phyloP scores from a whole-genome alignment of 2,113 vertebrate genomes.

The Ranitomeya variabilis region DNA sequence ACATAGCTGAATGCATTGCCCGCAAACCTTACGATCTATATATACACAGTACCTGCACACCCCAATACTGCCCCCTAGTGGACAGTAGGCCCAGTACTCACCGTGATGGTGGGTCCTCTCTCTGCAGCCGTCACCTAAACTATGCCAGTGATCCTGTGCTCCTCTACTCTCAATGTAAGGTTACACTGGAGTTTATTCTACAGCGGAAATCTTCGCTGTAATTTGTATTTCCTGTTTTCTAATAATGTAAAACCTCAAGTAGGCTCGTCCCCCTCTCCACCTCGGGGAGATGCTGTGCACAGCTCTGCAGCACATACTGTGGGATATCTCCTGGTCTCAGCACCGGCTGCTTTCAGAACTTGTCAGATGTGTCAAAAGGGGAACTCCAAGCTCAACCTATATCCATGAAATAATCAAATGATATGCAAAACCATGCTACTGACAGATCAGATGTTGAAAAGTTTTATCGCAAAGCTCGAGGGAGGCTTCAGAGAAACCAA shows the following conservation, averaged over 20 bases:
- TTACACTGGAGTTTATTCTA: background rate
- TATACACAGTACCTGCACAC: background rate
- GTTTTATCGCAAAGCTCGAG: too few relatives aligned
- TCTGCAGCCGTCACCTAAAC: background rate
- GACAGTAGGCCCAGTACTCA: background rate
- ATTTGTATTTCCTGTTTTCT: slow-evolving; percentile 7
- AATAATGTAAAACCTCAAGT: background rate
- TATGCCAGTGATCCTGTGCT: background rate
- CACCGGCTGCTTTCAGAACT: background rate
- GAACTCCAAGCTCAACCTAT: background rate
- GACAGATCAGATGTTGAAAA: too few relatives aligned
- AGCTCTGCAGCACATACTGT: too few relatives aligned
- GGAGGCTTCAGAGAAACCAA: too few relatives aligned
- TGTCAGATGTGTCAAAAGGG: background rate
- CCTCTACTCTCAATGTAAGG: background rate
- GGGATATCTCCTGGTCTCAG: background rate
- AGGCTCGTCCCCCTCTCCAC: background rate
- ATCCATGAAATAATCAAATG: too few relatives aligned
- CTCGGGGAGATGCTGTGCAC: background rate
- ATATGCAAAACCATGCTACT: too few relatives aligned
- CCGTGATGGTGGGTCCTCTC: background rate
- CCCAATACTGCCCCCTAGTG: background rate
- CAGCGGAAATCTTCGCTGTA: background rate
- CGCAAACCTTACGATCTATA: background rate
- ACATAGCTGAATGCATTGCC: background rate